Evolutionary conservation across 2,888 invertebrate genomes (phyloP).

Genomic region (Amitus sp.): DNA sequence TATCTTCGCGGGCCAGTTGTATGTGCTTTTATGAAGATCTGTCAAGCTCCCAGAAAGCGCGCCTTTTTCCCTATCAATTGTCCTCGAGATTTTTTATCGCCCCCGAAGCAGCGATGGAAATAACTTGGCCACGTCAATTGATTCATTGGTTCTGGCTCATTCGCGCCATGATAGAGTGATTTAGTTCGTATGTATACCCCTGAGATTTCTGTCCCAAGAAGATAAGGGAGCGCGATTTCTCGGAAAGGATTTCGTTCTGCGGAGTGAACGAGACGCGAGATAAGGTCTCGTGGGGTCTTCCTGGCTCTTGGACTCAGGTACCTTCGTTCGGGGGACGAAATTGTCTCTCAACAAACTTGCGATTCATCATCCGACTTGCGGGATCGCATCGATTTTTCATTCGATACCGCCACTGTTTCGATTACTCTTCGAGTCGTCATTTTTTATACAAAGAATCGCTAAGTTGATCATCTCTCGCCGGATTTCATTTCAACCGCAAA

Average conservation of each 20-base stretch:
- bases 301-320: constrained; percentile 24
- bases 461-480: too few species aligned
- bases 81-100: neutral
- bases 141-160: constrained; percentile 17
- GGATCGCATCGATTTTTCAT: neutral
- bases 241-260: constrained; percentile 47
- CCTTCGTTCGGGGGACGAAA: constrained; percentile 20
- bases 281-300: constrained; percentile 34
- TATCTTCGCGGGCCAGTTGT: constrained; percentile 64
- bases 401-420: too few species aligned
- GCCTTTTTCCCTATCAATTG: too few species aligned
- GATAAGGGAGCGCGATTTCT: constrained; percentile 53
- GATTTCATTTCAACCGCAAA: too few species aligned
- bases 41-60: constrained; percentile 51
- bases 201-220: constrained; percentile 40
- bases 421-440: too few species aligned
- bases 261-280: constrained; percentile 33
- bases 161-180: constrained; percentile 35
- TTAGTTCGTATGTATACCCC: constrained; percentile 23
- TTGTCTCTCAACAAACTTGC: constrained; percentile 24
- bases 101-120: too few species aligned
- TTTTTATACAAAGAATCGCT: too few species aligned
- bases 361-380: constrained; percentile 1
- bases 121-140: neutral
- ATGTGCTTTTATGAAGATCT: constrained; percentile 66